Evolutionary conservation across 2,888 invertebrate genomes (phyloP), one percentile per base, ranked within the genome.

Genomic region (Tanytarsus gracilentus): DNA sequence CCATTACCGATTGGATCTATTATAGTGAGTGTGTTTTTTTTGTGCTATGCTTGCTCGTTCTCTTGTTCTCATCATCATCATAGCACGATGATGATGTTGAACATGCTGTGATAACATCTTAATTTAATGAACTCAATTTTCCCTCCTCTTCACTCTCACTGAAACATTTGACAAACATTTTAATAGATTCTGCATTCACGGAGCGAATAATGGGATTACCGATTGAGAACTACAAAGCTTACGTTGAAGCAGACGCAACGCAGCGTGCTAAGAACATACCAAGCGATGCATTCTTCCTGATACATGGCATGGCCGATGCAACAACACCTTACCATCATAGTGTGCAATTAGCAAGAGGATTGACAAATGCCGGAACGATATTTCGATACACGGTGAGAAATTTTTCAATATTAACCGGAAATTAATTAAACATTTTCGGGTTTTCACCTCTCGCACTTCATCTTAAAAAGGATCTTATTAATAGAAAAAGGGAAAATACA

Each of bases 261-360:
- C 86, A 87, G 71, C 82, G 90, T 65, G 93, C 93, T 59, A 82
- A 84, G 68, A 85, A 92, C 73, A 92, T 96, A 70, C 91, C 90
- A 63, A 81, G 86, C 66, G 86, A 90, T 69, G 86, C 90, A 66
- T 83, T 92, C 69, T 88, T 93, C 76, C 79, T 97, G 66, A 80
- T 95, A 69, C 96, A 97, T 74, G 96, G 96, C 66, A 80, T 95
- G 72, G 93, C 91, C 44, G 96, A 96, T 76, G 81, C 88, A 68
- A 84, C 92, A 69, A 91, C 94, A 66, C 96, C 96, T 66, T 94
- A 93, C 78, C 88, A 92, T 69, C 94, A 97, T 75, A 88, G 92
- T 65, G 83, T 94, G 68, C 84, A 91, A 72, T 80, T 96, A 64
- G 90, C 94, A 61, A 83, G 90, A 68, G 88, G 93, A 63, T 81